Evolutionary conservation across 2,888 invertebrate species (phyloP).

Genomic region (Ceraclea dissimilis): DNA sequence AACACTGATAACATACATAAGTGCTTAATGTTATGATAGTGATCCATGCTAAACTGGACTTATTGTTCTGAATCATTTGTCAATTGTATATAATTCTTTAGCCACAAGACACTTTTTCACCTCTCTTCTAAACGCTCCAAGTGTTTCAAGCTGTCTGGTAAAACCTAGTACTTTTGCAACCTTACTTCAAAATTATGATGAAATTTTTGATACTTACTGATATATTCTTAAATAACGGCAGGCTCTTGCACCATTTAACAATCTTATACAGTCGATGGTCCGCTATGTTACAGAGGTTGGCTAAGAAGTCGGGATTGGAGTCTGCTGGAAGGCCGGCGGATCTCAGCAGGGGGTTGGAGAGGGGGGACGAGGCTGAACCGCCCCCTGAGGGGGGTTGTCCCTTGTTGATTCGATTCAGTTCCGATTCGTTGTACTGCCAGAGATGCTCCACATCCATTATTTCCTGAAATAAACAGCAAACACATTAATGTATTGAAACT

Average conservation of each 20-base stretch:
- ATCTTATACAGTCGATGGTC: slow-evolving; percentile 95
- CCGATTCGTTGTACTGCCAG: slow-evolving; percentile 89
- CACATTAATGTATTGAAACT: too few species aligned
- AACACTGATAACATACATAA: too few species aligned
- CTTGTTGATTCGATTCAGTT: slow-evolving; percentile 58
- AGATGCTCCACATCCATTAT: slow-evolving; percentile 95
- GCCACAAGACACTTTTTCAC: too few species aligned
- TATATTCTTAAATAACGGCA: slow-evolving; percentile 94
- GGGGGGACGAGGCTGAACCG: slow-evolving; percentile 9
- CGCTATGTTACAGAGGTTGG: slow-evolving; percentile 87
- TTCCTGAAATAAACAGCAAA: slow-evolving; percentile 51
- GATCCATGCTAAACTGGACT: too few species aligned
- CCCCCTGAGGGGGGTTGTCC: slow-evolving; percentile 31
- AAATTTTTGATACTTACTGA: slow-evolving; percentile 72
- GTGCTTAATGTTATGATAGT: too few species aligned
- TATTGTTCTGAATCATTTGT: too few species aligned
- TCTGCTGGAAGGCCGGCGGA: slow-evolving; percentile 50
- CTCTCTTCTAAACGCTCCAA: too few species aligned
- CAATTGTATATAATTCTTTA: too few species aligned
- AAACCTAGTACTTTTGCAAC: too few species aligned
- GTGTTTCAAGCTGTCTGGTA: too few species aligned
- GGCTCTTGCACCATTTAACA: slow-evolving; percentile 96
- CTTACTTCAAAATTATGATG: too few species aligned
- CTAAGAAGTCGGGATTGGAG: slow-evolving; percentile 76
- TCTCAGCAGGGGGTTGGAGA: slow-evolving; percentile 38